Percentiles rank a stretch among this genome's conserved stretches.
Evolutionary conservation across 1,140 invertebrate species (phyloP).

Genomic region (Pectinophora gossypiella): DNA sequence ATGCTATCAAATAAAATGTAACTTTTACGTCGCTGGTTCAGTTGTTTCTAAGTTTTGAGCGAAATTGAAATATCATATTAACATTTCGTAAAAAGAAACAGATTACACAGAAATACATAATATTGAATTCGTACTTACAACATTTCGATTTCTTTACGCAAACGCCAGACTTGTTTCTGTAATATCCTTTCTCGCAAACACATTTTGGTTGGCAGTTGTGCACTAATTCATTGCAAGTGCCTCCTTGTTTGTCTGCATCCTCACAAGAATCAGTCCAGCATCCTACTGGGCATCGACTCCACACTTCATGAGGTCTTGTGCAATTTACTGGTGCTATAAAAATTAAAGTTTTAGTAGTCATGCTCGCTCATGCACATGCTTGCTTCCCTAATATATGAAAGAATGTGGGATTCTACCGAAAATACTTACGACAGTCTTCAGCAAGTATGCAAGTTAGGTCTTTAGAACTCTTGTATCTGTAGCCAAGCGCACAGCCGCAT

Average conservation of each 20-base stretch:
- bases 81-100: too few relatives aligned
- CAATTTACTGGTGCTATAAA: slow-evolving; percentile 9
- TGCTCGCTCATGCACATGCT: too few relatives aligned
- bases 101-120: too few relatives aligned
- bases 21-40: too few relatives aligned
- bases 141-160: slow-evolving; percentile 20
- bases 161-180: slow-evolving; percentile 13
- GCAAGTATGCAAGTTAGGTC: slow-evolving; percentile 33
- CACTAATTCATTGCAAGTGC: slow-evolving; percentile 13
- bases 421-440: slow-evolving; percentile 42
- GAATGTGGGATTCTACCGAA: not conserved
- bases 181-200: slow-evolving; percentile 17
- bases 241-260: slow-evolving; percentile 6
- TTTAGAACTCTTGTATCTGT: slow-evolving; percentile 21
- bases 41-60: too few relatives aligned
- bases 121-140: slow-evolving; percentile 14
- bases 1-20: too few relatives aligned
- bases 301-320: slow-evolving; percentile 7
- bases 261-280: slow-evolving; percentile 19
- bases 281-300: not conserved
- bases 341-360: not conserved
- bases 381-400: too few relatives aligned
- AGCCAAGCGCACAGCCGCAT: slow-evolving; percentile 29
- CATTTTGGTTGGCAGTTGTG: slow-evolving; percentile 23
- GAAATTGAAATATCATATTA: too few relatives aligned